phyloP scores from a whole-genome alignment of 2,113 vertebrate genomes.

The Ceuthmochares aereus region DNA sequence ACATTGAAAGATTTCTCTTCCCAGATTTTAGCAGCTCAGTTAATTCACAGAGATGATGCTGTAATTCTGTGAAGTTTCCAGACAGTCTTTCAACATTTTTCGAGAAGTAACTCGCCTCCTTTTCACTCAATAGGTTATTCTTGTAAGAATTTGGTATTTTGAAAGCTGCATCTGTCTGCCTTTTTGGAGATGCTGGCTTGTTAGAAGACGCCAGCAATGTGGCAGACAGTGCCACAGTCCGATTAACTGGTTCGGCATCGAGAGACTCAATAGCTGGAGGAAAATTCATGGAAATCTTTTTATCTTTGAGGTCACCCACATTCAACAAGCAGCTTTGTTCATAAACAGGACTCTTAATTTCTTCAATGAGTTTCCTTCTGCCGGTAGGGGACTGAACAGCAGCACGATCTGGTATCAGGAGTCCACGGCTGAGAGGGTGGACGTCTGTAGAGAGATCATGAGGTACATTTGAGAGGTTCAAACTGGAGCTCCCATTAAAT shows the following conservation, averaged over 20 bases:
- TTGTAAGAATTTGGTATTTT: constrained; percentile 70
- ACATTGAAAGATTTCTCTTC: constrained; percentile 74
- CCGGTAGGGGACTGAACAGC: constrained; percentile 69
- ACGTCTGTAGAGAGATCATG: constrained; percentile 73
- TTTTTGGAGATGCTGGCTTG: constrained; percentile 73
- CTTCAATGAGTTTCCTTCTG: constrained; percentile 85
- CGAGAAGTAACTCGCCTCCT: constrained; percentile 70
- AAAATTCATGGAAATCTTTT: constrained; percentile 58
- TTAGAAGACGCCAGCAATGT: constrained; percentile 53
- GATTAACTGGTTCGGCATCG: constrained; percentile 72
- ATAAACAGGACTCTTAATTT: constrained; percentile 76
- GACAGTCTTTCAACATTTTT: constrained; percentile 85
- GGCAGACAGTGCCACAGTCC: constrained; percentile 50
- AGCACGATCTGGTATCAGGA: constrained; percentile 81
- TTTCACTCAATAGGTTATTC: constrained; percentile 73
- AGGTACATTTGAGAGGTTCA: constrained; percentile 53
- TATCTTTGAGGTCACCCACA: constrained; percentile 75
- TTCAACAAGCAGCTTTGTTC: constrained; percentile 74
- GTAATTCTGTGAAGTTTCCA: constrained; percentile 81
- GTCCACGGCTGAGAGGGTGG: constrained; percentile 71
- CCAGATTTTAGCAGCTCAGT: constrained; percentile 81
- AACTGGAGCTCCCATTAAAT: neutral
- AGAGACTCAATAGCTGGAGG: constrained; percentile 66
- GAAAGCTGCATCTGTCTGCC: constrained; percentile 12
- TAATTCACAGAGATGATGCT: constrained; percentile 84